Evolutionary conservation across 2,113 vertebrate species (phyloP).

Genomic region (Melanerpes formicivorus): DNA sequence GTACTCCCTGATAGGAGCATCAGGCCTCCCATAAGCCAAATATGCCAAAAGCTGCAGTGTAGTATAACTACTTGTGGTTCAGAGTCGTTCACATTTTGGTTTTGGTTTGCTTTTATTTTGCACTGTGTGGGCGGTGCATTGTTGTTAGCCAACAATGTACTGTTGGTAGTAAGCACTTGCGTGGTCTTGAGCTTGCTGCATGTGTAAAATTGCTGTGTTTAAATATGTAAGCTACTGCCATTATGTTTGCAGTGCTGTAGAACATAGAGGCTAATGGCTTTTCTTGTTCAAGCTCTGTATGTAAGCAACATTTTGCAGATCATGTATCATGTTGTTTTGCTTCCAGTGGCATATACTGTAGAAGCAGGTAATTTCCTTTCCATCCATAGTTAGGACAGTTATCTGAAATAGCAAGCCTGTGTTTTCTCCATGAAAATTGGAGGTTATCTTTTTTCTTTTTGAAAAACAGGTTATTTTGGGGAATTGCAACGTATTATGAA

Average conservation of each 20-base stretch:
- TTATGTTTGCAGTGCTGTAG: constrained; percentile 16
- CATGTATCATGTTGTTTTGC: neutral
- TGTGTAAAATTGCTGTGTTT: neutral
- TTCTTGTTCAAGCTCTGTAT: constrained; percentile 33
- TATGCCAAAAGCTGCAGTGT: constrained; percentile 35
- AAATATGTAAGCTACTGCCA: neutral
- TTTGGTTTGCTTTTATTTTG: constrained; percentile 69
- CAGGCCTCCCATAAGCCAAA: neutral
- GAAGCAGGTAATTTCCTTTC: neutral
- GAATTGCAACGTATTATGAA: neutral
- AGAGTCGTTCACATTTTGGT: neutral
- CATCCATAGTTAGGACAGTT: neutral
- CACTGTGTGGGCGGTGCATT: constrained; percentile 90
- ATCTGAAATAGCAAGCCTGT: neutral
- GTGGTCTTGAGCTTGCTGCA: constrained; percentile 60
- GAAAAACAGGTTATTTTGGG: neutral
- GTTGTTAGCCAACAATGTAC: constrained; percentile 95
- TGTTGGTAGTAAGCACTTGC: constrained; percentile 81
- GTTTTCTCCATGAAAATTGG: neutral
- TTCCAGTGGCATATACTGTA: neutral
- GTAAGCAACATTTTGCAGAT: neutral
- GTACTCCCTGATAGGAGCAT: constrained; percentile 80
- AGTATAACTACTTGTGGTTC: neutral
- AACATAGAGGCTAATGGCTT: constrained; percentile 55
- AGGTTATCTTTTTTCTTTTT: neutral